Base-by-base conservation (phyloP, 2,797 vertebrate genomes). In the Pogoniulus pusillus region DNA sequence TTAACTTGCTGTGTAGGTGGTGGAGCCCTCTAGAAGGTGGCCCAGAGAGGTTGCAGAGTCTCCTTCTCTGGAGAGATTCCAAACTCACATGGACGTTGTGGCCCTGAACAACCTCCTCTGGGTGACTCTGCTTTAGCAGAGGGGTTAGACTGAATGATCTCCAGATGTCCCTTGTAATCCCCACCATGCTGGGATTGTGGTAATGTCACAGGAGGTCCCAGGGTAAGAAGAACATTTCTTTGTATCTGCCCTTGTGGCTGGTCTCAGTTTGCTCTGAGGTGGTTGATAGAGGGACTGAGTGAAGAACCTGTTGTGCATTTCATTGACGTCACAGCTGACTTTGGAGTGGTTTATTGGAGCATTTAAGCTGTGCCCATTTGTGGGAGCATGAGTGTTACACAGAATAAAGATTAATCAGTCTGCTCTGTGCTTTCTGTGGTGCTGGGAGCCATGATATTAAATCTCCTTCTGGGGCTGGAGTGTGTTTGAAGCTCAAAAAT, bases 281-380 rank as follows among this genome's bases (percentile, higher is more conserved):
- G 3, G 2, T 23, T 53, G 32, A 2, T 34, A 22, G 1, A 13
- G 12, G 20, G 6, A 6, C 68, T 1, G 30, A 51, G 59, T 32
- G 39, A 29, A 10, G 35, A 37, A 14, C 5, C 16, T 12, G 7
- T 7, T 20, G 35, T n/a, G 26, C 2, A 1, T 62, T 89, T 82
- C 9, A 4, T 41, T 66, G 3, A 0, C 26, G 30, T 47, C 37
- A 18, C 2, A 65, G 10, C 59, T 58, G 12, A 2, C 24, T 23
- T 65, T 29, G 18, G 24, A 26, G 27, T 16, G 30, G 16, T 47
- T 66, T 35, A 34, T 58, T 16, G 64, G 43, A 24, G n/a, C 3
- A 9, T 32, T 6, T 54, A 4, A 55, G 6, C 54, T 29, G 13
- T 13, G 30, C 16, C 0, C 0, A 0, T 30, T 17, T 39, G 12